Evolutionary conservation across 2,888 invertebrate genomes (phyloP).

Genomic region (Blastobasis lacticolella): DNA sequence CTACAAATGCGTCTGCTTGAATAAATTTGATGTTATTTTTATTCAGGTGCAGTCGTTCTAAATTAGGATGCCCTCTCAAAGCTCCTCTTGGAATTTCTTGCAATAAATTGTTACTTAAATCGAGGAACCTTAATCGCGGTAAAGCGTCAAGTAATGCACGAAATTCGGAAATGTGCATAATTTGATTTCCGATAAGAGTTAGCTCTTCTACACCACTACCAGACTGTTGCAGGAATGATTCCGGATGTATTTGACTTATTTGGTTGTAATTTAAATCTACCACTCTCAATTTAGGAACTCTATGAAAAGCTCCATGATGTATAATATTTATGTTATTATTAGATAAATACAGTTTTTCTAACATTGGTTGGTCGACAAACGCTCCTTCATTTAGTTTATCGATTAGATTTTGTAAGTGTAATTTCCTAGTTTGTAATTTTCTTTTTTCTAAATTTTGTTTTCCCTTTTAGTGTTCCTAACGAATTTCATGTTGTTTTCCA

Average conservation of each 20-base stretch:
- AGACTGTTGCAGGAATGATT: conserved; percentile 84
- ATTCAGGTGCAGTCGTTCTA: conserved; percentile 87
- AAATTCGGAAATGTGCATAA: conserved; percentile 83
- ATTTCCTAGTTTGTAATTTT: no score
- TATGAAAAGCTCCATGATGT: conserved; percentile 86
- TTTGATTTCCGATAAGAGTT: conserved; percentile 83
- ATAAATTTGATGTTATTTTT: conserved; percentile 84
- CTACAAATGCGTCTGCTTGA: conserved; percentile 85
- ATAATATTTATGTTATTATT: conserved; percentile 84
- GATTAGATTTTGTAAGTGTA: conserved; percentile 81
- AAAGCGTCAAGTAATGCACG: conserved; percentile 83
- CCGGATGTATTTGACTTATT: conserved; percentile 84
- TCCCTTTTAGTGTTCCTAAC: no score
- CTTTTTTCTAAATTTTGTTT: no score
- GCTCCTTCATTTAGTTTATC: conserved; percentile 83
- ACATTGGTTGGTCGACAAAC: conserved; percentile 83
- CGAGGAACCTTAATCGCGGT: conserved; percentile 84
- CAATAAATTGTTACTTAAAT: conserved; percentile 85
- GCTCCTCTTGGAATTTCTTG: conserved; percentile 86
- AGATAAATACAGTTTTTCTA: conserved; percentile 79
- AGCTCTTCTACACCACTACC: conserved; percentile 85
- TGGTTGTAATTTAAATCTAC: conserved; percentile 86
- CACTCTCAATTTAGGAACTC: conserved; percentile 81
- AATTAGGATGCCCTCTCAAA: conserved; percentile 83
- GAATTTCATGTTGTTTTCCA: no score